Evolutionary conservation across 1,140 invertebrate genomes (phyloP), one percentile per base, ranked within the genome.

Genomic region (Trichonephila inaurata): DNA sequence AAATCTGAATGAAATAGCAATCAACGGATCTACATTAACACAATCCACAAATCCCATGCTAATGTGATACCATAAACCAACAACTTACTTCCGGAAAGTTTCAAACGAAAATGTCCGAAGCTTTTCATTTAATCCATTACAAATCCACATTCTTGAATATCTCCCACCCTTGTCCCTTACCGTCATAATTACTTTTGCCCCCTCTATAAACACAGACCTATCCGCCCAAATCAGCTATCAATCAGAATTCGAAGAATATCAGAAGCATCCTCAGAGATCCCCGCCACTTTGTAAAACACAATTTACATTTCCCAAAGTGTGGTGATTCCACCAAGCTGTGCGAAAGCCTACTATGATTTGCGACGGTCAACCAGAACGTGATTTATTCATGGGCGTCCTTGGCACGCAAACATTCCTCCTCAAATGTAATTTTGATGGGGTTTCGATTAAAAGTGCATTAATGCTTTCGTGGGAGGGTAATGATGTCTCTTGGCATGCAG

Each of bases 381-480:
- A 89, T 89, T 89, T 89, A 89, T 89, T 72, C 69, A n/a, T 51
- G 69, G 88, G 88, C 64, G 85, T 87, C 58, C 44, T 91, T 44
- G 21, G 60, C 51, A 44, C 89, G 51, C 62, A 19, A 77, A 5
- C 16, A 24, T 89, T 77, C 77, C 90, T 40, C 90, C 60, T 64
- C 81, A 92, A 92, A 92, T 92, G 81, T 66, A 85, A 85, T 85
- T 92, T 92, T 92, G 90, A 92, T 92, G 77, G 90, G 77, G 18
- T 51, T 91, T 66, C 90, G 60, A 92, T 92, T 92, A 92, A 92
- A 92, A 92, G 90, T 81, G 90, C 90, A 92, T 92, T 92, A 92
- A 83, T 92, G 90, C 81, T 58, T 7, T 40, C n/a, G 28, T n/a
- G 2, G 86, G 90, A n/a, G 85, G 85, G 85, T 92, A 81, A 92